These are phyloP conservation scores for Acanthopagrus latus DNA, from an alignment of 2,797 vertebrate species.

Conservation along the genomic window DNA sequence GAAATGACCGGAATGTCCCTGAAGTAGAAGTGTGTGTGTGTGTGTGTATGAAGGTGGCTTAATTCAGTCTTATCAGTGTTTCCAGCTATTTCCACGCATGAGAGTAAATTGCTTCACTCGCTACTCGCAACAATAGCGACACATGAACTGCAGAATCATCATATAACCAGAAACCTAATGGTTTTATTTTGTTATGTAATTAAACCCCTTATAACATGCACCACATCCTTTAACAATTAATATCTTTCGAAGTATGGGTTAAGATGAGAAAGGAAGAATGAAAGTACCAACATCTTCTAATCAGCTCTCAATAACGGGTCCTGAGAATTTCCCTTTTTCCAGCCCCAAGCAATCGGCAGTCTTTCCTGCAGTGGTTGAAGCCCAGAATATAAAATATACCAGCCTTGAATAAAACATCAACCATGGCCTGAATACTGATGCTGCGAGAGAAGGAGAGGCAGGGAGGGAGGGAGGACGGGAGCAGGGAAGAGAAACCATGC, in stretches of 20 bases:
- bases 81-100: constrained; percentile 4
- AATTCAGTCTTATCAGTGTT: constrained; percentile 45
- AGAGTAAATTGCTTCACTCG: constrained; percentile 22
- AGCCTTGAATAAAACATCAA: constrained; percentile 81
- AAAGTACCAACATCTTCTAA: not conserved
- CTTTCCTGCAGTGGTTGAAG: constrained; percentile 68
- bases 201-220: no score
- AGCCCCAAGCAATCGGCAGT: constrained; percentile 18
- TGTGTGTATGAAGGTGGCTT: not conserved
- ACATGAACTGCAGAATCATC: constrained; percentile 25
- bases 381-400: constrained; percentile 71
- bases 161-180: not conserved
- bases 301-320: constrained; percentile 29
- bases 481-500: constrained; percentile 15
- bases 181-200: not conserved
- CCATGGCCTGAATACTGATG: constrained; percentile 78
- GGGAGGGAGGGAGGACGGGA: constrained; percentile 30
- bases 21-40: constrained; percentile 4
- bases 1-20: constrained; percentile 51
- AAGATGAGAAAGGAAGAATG: not conserved
- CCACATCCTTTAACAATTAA: not conserved
- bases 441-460: constrained; percentile 30
- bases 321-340: constrained; percentile 28
- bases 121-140: constrained; percentile 2
- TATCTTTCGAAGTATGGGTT: not conserved